Percentiles rank a stretch among this genome's conserved stretches.
Evolutionary conservation across 2,888 invertebrate genomes (phyloP).

Genomic region (Neoscelio sp.): DNA sequence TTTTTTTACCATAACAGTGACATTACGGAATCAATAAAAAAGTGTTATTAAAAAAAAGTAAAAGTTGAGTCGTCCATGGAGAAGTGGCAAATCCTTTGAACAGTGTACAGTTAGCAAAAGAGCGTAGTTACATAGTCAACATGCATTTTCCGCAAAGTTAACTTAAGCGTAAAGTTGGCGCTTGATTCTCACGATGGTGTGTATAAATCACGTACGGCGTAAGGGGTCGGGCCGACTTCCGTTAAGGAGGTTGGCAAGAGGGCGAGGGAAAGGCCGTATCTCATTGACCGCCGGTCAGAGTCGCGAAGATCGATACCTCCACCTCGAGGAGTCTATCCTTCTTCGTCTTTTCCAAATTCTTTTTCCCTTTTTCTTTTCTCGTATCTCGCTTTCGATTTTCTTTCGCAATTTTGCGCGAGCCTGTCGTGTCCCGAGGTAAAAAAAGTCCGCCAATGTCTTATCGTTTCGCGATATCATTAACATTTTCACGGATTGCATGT

Average conservation of each 20-base stretch:
- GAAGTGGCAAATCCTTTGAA: conserved; percentile 45
- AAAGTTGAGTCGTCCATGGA: too few relatives aligned
- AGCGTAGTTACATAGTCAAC: conserved; percentile 53
- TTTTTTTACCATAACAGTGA: too few relatives aligned
- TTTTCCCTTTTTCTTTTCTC: not conserved
- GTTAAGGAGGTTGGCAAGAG: conserved; percentile 73
- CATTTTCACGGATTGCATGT: conserved; percentile 55
- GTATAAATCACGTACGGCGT: conserved; percentile 75
- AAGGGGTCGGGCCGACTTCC: conserved; percentile 75
- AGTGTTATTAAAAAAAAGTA: too few relatives aligned
- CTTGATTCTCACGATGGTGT: conserved; percentile 66
- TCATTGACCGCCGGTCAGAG: conserved; percentile 82
- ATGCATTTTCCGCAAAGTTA: conserved; percentile 46
- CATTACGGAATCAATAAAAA: conserved; percentile 20
- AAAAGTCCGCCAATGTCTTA: conserved; percentile 16
- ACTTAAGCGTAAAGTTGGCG: conserved; percentile 35
- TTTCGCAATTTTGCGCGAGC: conserved; percentile 42
- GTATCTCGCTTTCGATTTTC: conserved; percentile 62
- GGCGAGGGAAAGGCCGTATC: conserved; percentile 80
- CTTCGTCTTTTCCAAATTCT: conserved; percentile 27
- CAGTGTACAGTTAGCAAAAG: conserved; percentile 53
- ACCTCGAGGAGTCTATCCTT: conserved; percentile 40
- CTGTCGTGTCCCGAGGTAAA: conserved; percentile 34
- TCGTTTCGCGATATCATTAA: conserved; percentile 33
- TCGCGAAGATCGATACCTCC: conserved; percentile 68